Evolutionary conservation across 2,797 vertebrate species (phyloP).

Genomic region (Gymnoscopelus braueri): DNA sequence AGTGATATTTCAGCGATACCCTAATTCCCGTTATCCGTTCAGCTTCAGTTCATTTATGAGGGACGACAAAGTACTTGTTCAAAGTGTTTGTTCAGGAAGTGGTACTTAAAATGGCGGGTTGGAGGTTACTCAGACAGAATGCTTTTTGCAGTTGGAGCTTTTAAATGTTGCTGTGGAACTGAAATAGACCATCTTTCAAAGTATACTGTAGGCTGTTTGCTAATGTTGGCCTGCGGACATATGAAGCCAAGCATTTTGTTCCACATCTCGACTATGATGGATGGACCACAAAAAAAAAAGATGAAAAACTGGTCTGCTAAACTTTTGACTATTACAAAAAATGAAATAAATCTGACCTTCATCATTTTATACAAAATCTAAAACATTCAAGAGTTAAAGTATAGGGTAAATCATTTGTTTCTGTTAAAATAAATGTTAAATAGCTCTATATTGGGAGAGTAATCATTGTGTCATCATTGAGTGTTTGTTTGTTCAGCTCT

Average conservation of each 20-base stretch:
- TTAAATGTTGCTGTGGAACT: constrained; percentile 47
- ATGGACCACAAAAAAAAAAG: not conserved
- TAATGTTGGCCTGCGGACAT: constrained; percentile 7
- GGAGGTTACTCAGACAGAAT: constrained; percentile 53
- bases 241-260: not conserved
- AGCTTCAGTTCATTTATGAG: constrained; percentile 72
- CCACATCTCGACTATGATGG: not conserved
- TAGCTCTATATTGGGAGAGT: too few relatives aligned
- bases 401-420: too few relatives aligned
- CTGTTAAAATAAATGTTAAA: too few relatives aligned
- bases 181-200: constrained; percentile 59
- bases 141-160: constrained; percentile 58
- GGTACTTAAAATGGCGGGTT: constrained; percentile 53
- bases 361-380: too few relatives aligned
- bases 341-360: too few relatives aligned
- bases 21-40: constrained; percentile 60
- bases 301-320: too few relatives aligned
- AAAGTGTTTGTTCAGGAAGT: constrained; percentile 70
- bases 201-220: constrained; percentile 27
- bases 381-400: too few relatives aligned
- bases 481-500: too few relatives aligned
- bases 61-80: constrained; percentile 67
- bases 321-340: too few relatives aligned
- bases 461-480: too few relatives aligned
- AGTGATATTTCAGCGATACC: constrained; percentile 71